Base-by-base conservation (phyloP, 2,113 vertebrate species). In the Centropristis striata region DNA sequence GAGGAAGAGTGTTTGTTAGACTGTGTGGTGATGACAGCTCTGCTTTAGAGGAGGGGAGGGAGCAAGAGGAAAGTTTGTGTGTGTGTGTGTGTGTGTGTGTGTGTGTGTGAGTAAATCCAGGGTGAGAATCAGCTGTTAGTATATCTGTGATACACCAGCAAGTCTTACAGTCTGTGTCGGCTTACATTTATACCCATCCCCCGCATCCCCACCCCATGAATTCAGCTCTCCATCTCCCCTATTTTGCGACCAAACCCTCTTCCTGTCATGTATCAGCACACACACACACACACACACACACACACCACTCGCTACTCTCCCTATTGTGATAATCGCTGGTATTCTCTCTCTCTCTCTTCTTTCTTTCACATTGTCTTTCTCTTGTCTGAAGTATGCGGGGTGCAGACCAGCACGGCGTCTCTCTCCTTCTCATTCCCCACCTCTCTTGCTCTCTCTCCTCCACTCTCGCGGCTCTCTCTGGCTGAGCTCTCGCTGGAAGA, bases 401-500 rank as follows among this genome's bases (percentile, higher is more conserved):
- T 80, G 79, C 76, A 87, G 75, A 89, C 86, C 83, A 65, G 71
- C 81, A 27, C 80, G 50, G 70, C 58, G 87, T 85, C 80, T 80
- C 80, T 78, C 72, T 63, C 70, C 59, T 51, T 67, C 74, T 59
- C 59, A 3, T 73, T 75, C 71, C 72, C 47, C 75, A 58, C 47
- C 76, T 73, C 84, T 61, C 85, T 70, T 57, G 46, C 88, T 81
- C 86, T 69, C 87, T 88, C 90, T 76, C 90, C 84, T 90, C 85
- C 80, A 71, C 85, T 89, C 86, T 88, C 87, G 63, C 89, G 78
- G 73, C 86, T 87, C 92, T 92, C 88, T 88, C 75, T 39, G 83
- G 77, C 86, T 85, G 88, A 91, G 91, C 92, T 91, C 88, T 91
- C 84, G 75, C 89, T 92, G 86, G 87, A 90, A 90, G 89, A 90